phyloP scores from a whole-genome alignment of 2,113 vertebrate genomes.

The Bothrops jararaca region DNA sequence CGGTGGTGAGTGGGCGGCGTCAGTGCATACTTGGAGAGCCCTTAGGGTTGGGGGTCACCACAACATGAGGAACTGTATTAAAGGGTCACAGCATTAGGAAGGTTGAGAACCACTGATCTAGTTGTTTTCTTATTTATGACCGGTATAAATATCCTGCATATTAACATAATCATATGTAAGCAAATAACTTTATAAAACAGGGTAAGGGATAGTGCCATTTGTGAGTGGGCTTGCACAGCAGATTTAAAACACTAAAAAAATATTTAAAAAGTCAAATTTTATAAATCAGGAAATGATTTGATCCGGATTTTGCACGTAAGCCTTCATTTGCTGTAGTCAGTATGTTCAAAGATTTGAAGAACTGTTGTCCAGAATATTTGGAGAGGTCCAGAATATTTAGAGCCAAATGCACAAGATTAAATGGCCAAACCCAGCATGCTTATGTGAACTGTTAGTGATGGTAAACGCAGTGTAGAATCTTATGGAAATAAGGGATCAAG shows the following conservation, averaged over 20 bases:
- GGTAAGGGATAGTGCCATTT: not conserved
- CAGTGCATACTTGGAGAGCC: too few relatives aligned
- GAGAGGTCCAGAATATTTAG: not conserved
- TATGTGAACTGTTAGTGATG: not conserved
- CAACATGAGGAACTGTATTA: too few relatives aligned
- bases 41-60: too few relatives aligned
- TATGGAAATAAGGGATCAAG: not conserved
- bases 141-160: not conserved
- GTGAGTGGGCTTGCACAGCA: not conserved
- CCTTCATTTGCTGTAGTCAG: not conserved
- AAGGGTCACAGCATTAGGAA: too few relatives aligned
- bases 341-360: not conserved
- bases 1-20: too few relatives aligned
- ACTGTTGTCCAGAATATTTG: not conserved
- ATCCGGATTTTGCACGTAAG: not conserved
- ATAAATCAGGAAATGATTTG: not conserved
- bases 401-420: not conserved
- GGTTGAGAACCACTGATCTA: too few relatives aligned
- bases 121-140: not conserved
- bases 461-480: not conserved
- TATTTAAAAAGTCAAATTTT: not conserved
- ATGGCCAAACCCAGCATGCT: not conserved
- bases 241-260: not conserved
- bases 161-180: not conserved
- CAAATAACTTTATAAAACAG: not conserved